Evolutionary conservation across 2,888 invertebrate genomes (phyloP).

Genomic region (Diaprepes abbreviatus): DNA sequence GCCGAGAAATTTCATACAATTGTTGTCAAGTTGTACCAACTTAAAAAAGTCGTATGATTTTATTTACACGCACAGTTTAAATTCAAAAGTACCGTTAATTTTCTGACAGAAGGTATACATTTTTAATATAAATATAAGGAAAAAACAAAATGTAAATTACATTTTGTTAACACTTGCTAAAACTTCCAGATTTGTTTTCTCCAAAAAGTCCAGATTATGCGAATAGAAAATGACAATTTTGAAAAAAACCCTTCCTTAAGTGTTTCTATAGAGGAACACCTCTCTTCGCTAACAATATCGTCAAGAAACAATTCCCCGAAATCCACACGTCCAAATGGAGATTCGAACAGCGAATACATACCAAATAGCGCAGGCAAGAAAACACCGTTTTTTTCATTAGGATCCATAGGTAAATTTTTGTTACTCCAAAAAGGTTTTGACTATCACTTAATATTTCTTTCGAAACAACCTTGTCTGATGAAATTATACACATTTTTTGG

Average conservation of each 20-base stretch:
- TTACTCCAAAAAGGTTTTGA: not conserved
- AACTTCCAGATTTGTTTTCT: constrained; percentile 68
- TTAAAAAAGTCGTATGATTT: no score
- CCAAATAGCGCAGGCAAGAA: constrained; percentile 54
- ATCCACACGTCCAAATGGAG: constrained; percentile 51
- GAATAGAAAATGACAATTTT: constrained; percentile 53
- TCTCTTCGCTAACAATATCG: constrained; percentile 55
- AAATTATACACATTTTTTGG: no score
- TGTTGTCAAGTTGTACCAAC: no score
- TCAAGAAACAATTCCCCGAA: constrained; percentile 59
- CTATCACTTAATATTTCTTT: no score
- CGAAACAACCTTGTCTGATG: no score
- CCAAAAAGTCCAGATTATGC: constrained; percentile 65
- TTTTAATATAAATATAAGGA: no score
- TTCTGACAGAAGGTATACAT: no score
- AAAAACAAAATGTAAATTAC: no score
- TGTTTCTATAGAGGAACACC: constrained; percentile 57
- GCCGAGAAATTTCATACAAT: no score
- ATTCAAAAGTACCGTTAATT: no score
- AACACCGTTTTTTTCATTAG: constrained; percentile 57
- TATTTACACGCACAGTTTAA: no score
- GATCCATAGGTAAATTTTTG: constrained; percentile 30
- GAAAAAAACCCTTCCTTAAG: constrained; percentile 51
- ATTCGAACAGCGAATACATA: constrained; percentile 28
- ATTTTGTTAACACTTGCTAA: no score